Percentiles rank a stretch among this genome's conserved stretches.
phyloP scores from a whole-genome alignment of 2,888 invertebrate species.

The Gymnocheta viridis region DNA sequence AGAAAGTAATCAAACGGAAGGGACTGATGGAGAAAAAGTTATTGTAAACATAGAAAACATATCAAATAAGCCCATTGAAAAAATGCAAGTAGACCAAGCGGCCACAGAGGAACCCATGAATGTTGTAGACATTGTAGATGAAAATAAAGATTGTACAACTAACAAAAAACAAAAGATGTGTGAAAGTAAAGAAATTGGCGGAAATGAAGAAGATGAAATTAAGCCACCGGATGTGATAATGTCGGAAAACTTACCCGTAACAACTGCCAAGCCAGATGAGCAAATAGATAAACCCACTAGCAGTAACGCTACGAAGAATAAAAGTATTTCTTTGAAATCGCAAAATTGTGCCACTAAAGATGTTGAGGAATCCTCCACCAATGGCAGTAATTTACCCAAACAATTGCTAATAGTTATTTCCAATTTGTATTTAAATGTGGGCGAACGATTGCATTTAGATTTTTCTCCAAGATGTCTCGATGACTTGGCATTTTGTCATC shows the following conservation, averaged over 20 bases:
- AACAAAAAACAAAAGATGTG: conserved; percentile 36
- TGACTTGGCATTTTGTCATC: conserved; percentile 76
- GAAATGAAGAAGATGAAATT: neutral
- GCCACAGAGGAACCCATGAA: neutral
- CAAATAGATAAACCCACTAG: neutral
- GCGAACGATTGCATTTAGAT: conserved; percentile 75
- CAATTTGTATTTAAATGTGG: conserved; percentile 77
- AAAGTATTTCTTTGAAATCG: conserved; percentile 59
- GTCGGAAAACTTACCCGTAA: neutral
- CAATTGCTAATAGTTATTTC: conserved; percentile 77
- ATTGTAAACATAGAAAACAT: neutral
- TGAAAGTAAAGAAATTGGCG: neutral
- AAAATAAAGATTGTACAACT: neutral
- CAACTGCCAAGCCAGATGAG: neutral
- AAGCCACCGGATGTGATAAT: neutral
- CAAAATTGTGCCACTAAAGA: conserved; percentile 32
- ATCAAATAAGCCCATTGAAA: neutral
- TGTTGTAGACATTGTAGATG: neutral
- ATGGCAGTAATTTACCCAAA: conserved; percentile 67
- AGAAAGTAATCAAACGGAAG: neutral
- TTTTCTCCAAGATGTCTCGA: conserved; percentile 77
- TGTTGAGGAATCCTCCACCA: neutral
- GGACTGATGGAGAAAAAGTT: neutral
- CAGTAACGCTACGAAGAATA: conserved; percentile 16
- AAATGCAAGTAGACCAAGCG: neutral